These are phyloP conservation scores for Aurelia sp. DNA, from an alignment of 30 jellyfish, hydroid and myxozoan species.

Conservation along the genomic window DNA sequence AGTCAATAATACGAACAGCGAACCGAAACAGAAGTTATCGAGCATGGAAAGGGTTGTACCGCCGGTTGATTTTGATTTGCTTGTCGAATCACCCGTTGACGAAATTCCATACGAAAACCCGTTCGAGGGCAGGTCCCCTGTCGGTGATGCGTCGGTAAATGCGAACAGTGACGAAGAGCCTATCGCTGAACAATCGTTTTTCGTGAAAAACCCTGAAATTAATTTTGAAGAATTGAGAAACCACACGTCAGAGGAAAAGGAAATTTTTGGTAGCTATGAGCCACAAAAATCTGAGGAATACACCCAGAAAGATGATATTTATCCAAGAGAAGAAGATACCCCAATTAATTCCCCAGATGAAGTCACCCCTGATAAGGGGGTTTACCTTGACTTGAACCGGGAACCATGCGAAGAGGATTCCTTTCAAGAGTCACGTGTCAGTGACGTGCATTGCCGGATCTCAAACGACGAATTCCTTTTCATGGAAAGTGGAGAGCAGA, in stretches of 20 bases:
- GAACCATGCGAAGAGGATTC: conserved; percentile 40
- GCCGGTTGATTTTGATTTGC: conserved; percentile 7
- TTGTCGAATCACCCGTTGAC: conserved; percentile 24
- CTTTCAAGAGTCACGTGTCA: neutral
- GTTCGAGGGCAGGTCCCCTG: conserved; percentile 12
- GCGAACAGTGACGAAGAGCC: neutral
- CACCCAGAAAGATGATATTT: neutral
- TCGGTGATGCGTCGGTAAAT: neutral
- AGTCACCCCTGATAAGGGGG: neutral
- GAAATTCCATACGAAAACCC: neutral
- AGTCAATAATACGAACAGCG: neutral
- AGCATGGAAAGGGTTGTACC: neutral
- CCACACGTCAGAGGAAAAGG: neutral
- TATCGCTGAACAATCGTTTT: neutral
- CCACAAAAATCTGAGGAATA: neutral
- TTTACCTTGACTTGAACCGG: neutral
- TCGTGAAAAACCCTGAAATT: neutral
- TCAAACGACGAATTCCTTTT: conserved; percentile 17
- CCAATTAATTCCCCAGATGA: neutral
- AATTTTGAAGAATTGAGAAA: conserved; percentile 2
- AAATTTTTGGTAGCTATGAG: neutral
- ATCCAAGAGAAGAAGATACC: neutral
- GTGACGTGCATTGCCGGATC: conserved; percentile 32
- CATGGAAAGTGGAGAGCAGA: neutral
- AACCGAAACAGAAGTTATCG: neutral